Conservation (phyloP, 2,888 invertebrate genomes). For the Drosophila diplacantha region DNA sequence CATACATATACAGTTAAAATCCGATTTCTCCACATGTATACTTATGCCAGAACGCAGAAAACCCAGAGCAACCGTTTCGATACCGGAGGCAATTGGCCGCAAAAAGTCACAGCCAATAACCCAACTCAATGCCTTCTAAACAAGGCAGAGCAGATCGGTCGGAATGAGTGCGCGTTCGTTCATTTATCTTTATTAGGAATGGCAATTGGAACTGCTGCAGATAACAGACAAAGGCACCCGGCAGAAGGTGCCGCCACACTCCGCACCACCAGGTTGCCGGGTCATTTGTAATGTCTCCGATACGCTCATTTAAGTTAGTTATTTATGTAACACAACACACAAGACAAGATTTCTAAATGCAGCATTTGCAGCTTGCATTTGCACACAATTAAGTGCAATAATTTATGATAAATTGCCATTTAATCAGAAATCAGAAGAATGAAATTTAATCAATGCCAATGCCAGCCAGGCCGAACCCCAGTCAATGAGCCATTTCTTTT, state of each 20-base stretch:
- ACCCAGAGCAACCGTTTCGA: conserved; percentile 8
- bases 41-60: conserved; percentile 42
- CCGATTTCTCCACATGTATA: conserved; percentile 12
- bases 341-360: conserved; percentile 47
- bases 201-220: conserved; percentile 63
- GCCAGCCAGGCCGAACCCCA: conserved; percentile 28
- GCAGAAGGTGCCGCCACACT: background rate
- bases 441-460: conserved; percentile 26
- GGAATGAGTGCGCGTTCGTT: conserved; percentile 55
- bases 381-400: conserved; percentile 50
- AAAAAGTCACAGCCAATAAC: conserved; percentile 59
- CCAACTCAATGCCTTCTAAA: conserved; percentile 60
- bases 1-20: background rate
- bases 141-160: conserved; percentile 16
- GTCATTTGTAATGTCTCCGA: conserved; percentile 47
- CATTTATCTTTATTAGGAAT: conserved; percentile 71
- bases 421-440: conserved; percentile 41
- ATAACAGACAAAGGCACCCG: conserved; percentile 44
- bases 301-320: conserved; percentile 50
- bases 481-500: conserved; percentile 24
- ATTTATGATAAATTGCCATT: conserved; percentile 43
- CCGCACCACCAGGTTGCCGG: conserved; percentile 28
- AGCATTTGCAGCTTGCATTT: conserved; percentile 21
- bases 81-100: conserved; percentile 38
- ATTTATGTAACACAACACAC: conserved; percentile 56